Conservation (phyloP, 2,113 vertebrate genomes). For the Sus scrofa region T2T-Sscrofa CM000813.6:84988501-84989000, state of each 20-base stretch:
- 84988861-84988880: not conserved
- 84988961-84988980: not conserved
- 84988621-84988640: no score
- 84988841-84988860: not conserved
- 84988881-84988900: not conserved
- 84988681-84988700: no score
- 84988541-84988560: no score
- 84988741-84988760: not conserved
- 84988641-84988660: no score
- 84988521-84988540: no score
- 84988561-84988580: no score
- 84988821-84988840: not conserved
- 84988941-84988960: not conserved
- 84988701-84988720: no score
- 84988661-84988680: no score
- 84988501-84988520: no score
- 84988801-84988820: not conserved
- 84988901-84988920: not conserved
- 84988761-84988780: not conserved
- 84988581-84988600: no score
- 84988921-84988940: not conserved
- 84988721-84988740: not conserved
- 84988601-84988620: no score
- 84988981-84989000: not conserved
- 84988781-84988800: accelerated